Conservation (phyloP, 1,140 invertebrate genomes). For the Vollenhovia emeryi region DNA sequence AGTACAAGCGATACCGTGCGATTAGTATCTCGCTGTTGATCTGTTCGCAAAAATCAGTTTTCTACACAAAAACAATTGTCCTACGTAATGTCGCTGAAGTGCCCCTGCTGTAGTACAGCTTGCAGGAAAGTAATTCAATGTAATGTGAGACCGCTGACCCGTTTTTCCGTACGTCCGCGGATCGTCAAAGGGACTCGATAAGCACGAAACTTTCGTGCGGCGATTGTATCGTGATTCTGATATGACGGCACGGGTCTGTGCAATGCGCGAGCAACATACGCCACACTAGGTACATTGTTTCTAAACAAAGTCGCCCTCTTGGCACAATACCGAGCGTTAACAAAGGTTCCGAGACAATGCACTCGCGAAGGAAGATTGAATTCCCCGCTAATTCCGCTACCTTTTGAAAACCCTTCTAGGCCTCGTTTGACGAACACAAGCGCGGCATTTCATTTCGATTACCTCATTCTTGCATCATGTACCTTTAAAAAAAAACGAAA, state of each 20-base stretch:
- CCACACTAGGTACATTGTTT: constrained; percentile 32
- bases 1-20: background rate
- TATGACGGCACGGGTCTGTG: background rate
- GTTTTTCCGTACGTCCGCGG: background rate
- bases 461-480: background rate
- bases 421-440: constrained; percentile 40
- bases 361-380: constrained; percentile 50
- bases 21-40: background rate
- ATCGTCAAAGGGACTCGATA: background rate
- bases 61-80: background rate
- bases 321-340: constrained; percentile 37
- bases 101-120: background rate
- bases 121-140: constrained; percentile 4
- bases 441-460: constrained; percentile 32
- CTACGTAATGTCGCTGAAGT: background rate
- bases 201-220: constrained; percentile 1
- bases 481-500: background rate
- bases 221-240: constrained; percentile 39
- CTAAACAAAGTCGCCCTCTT: constrained; percentile 40
- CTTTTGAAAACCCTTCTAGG: constrained; percentile 45
- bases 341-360: constrained; percentile 51
- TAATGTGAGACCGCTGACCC: background rate
- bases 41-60: background rate
- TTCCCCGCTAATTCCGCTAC: constrained; percentile 40
- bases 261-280: constrained; percentile 14